Conservation (phyloP, 2,797 vertebrate species). For the Fratercula arctica region DNA sequence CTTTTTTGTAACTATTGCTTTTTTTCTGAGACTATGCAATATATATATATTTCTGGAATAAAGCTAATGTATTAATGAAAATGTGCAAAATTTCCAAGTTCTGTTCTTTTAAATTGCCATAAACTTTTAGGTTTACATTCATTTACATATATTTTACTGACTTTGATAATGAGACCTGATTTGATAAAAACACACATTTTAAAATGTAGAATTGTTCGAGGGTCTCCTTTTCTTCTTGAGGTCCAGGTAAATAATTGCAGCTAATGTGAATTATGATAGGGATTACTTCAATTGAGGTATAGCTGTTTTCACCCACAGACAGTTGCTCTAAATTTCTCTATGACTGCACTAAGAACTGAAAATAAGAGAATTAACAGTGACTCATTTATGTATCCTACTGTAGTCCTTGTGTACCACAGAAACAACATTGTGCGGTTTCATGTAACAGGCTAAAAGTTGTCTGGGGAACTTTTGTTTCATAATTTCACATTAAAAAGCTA, state of each 20-base stretch:
- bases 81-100: not conserved
- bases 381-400: not conserved
- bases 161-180: not conserved
- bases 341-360: not conserved
- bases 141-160: not conserved
- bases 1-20: not conserved
- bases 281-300: not conserved
- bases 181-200: not conserved
- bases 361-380: not conserved
- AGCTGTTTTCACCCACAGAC: not conserved
- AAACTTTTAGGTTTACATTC: not conserved
- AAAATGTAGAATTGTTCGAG: not conserved
- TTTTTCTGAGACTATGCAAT: not conserved
- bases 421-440: not conserved
- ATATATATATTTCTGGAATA: not conserved
- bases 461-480: not conserved
- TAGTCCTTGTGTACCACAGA: not conserved
- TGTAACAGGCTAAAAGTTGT: not conserved
- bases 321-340: not conserved
- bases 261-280: not conserved
- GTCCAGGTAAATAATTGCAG: not conserved
- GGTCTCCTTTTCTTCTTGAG: not conserved
- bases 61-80: not conserved
- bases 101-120: not conserved
- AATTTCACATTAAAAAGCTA: not conserved